Base-by-base conservation (phyloP, 2,888 invertebrate genomes). In the Sminthurinus aureus region DNA sequence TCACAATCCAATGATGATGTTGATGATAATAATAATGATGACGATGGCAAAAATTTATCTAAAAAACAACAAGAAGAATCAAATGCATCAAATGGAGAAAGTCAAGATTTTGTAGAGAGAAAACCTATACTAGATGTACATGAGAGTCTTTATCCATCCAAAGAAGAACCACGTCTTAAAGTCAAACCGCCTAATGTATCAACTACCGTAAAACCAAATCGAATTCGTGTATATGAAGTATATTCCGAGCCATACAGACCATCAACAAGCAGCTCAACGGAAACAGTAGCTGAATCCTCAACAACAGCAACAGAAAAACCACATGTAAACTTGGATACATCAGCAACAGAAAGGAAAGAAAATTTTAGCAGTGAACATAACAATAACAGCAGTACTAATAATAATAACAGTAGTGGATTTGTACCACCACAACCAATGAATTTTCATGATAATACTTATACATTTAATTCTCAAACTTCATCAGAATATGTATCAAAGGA, bases 361-460 rank as follows among this genome's bases (percentile, higher is more conserved):
- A 51, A 69, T n/a, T 8, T 3, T 26, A 81, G 20, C 9, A 79
- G 58, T 26, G 75, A 79, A n/a, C 81, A 69, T 26, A 81, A 22
- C 12, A 79, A 66, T 26, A 78, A 79, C 22, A 82, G 75, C 22
- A 38, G 38, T 38, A 38, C 38, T 6, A 38, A 1, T 6, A 38
- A 1, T 6, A 81, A 22, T 9, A 79, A 58, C 22, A 78, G 76
- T 22, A 82, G 75, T 22, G 85, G 84, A n/a, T 88, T 88, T 58
- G 76, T 79, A 18, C 84, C 88, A 12, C 88, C 88, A 0, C 71
- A 74, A 26, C 86, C 85, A 4, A 85, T 86, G 1, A 87, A 82
- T 64, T 88, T 88, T 71, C 88, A 88, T 75, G 86, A 87, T 15
- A 87, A 87, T 82, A 84, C 85, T 15, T 81, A 86, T 66, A 85